Percentiles rank a stretch among this genome's conserved stretches.
Evolutionary conservation across 2,797 vertebrate species (phyloP).

Genomic region (Molossus alvarezi): DNA sequence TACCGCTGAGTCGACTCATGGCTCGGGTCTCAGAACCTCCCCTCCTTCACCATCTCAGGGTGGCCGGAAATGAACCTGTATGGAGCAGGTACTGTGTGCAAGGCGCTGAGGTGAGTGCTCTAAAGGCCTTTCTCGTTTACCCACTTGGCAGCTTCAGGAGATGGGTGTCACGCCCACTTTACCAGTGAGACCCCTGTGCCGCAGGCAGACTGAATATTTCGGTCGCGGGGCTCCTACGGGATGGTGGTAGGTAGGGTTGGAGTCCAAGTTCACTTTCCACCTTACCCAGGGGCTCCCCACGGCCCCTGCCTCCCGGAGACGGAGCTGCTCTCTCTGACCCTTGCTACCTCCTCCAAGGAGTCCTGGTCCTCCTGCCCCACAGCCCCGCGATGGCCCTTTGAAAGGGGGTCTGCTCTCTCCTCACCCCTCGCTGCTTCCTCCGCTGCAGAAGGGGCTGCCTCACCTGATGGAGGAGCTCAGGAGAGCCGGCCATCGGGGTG

Average conservation of each 20-base stretch:
- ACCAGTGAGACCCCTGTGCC: background rate
- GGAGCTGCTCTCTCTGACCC: background rate
- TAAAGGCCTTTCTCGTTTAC: background rate
- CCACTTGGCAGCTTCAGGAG: background rate
- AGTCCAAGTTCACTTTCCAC: background rate
- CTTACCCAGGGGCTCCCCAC: background rate
- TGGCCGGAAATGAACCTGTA: background rate
- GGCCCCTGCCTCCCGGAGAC: background rate
- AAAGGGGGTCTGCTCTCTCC: background rate
- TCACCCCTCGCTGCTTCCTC: background rate
- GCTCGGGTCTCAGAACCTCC: background rate
- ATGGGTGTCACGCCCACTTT: background rate
- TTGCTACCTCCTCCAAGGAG: background rate
- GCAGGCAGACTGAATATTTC: background rate
- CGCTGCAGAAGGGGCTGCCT: background rate
- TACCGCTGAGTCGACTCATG: too few species aligned
- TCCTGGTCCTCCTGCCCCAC: background rate
- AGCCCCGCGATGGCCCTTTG: background rate
- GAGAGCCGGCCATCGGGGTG: background rate
- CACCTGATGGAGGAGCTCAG: background rate
- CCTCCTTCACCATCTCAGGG: background rate
- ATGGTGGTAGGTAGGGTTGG: background rate
- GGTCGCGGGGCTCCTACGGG: background rate
- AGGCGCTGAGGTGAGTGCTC: background rate
- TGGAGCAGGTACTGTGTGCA: background rate